Conservation (phyloP, 2,888 invertebrate species). For the Meiosimyza decipiens region DNA sequence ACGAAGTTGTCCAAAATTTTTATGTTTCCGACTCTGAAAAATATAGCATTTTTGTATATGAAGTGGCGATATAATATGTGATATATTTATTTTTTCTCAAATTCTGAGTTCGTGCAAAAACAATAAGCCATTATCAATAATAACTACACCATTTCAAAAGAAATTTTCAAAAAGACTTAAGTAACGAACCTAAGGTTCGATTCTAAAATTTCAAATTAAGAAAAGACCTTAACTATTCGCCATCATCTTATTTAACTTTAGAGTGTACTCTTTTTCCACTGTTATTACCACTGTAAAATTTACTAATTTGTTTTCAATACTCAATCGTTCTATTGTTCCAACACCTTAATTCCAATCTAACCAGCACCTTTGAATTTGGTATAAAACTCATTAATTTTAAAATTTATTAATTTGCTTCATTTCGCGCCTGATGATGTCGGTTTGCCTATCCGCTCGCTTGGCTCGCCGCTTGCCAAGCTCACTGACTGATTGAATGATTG, state of each 20-base stretch:
- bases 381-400: conserved; percentile 37
- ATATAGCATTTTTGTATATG: too few species aligned
- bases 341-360: too few species aligned
- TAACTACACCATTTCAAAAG: too few species aligned
- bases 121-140: too few species aligned
- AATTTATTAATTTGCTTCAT: conserved; percentile 45
- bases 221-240: conserved; percentile 4
- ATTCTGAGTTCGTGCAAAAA: too few species aligned
- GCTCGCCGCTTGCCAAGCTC: conserved; percentile 29
- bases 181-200: too few species aligned
- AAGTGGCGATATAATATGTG: too few species aligned
- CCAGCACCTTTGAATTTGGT: conserved; percentile 12
- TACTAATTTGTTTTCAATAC: conserved; percentile 13
- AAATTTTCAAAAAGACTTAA: too few species aligned
- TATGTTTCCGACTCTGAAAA: too few species aligned
- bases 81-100: too few species aligned
- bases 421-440: conserved; percentile 45
- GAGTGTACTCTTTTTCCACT: background rate
- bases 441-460: conserved; percentile 11
- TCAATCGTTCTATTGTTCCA: too few species aligned
- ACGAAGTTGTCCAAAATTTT: too few species aligned
- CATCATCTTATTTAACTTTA: conserved; percentile 14
- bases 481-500: conserved; percentile 48
- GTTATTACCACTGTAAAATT: background rate
- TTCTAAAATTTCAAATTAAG: background rate